Evolutionary conservation across 1,140 invertebrate genomes (phyloP).

Genomic region (Cyclina sinensis): DNA sequence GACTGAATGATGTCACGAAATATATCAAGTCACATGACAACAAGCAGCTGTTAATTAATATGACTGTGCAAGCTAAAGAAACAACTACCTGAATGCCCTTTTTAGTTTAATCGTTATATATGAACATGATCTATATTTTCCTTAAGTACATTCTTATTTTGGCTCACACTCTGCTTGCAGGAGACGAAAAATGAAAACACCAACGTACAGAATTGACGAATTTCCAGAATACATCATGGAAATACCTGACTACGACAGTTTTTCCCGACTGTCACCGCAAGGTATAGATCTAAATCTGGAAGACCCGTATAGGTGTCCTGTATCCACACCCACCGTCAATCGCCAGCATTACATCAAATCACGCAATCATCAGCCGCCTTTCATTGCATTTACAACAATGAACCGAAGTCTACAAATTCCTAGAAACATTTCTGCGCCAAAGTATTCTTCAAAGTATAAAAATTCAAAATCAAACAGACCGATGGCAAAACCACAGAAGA

Average conservation of each 20-base stretch:
- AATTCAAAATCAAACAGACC: conserved; percentile 6
- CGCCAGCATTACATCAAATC: neutral
- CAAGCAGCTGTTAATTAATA: no score
- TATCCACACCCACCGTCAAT: conserved; percentile 54
- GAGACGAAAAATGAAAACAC: neutral
- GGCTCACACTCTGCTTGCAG: neutral
- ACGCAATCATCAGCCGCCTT: neutral
- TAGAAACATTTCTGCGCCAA: conserved; percentile 7
- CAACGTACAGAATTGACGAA: neutral
- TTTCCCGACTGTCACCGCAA: neutral
- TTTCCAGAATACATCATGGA: neutral
- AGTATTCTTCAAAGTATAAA: conserved; percentile 19
- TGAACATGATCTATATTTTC: no score
- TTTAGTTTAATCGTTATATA: no score
- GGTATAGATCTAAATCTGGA: neutral
- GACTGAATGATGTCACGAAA: no score
- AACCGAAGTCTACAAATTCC: conserved; percentile 60
- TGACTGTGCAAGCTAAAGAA: no score
- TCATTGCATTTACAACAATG: conserved; percentile 46
- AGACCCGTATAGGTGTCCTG: conserved; percentile 62
- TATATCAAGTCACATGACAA: no score
- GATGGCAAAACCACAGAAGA: conserved; percentile 51
- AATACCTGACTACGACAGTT: conserved; percentile 13
- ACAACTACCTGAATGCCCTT: no score
- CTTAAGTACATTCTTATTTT: no score